Base-by-base conservation (phyloP, 2,888 invertebrate genomes). In the Leptura quadrifasciata region DNA sequence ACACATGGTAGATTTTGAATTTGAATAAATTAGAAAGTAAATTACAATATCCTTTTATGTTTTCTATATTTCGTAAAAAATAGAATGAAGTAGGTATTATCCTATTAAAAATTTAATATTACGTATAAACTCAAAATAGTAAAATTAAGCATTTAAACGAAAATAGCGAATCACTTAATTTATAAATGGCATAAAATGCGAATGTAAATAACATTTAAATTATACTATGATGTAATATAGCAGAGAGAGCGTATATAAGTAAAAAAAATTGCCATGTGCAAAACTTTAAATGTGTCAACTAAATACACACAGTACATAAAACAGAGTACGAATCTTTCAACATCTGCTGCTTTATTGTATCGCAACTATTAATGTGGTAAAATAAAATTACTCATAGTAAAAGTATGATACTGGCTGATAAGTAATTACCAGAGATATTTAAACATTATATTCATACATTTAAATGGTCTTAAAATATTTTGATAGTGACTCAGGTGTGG, bases 231-330 rank as follows among this genome's bases (percentile, higher is more conserved):
- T 55, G 55, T 55, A 55, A 55, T 20, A 52, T 20, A 9, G n/a
- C 17, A 5, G 27, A 52, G 5, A 47, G n/a, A 9, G n/a, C 17
- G n/a, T n/a, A 52, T 15, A 21, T 24, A 20, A 47, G 20, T n/a
- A 52, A 47, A n/a, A 24, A 39, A 39, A 21, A 10, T 39, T 9
- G 39, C 63, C 65, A 65, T 65, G 52, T 52, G 65, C 65, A 47
- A 47, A 65, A 47, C 65, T 65, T 65, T 20, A 18, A 63, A 65
- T 65, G 10, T 47, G 65, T 21, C 20, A 21, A 39, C 47, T 55
- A 20, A 18, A 39, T n/a, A 31, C n/a, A 39, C 35, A 39, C 5
- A 52, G n/a, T n/a, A 18, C 31, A 65, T 52, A 35, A 63, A 8
- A 63, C 6, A 35, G 31, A 63, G 17, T 3, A 60, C 31, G 27